Evolutionary conservation across 2,113 vertebrate species (phyloP).

Genomic region (Equus przewalskii): DNA sequence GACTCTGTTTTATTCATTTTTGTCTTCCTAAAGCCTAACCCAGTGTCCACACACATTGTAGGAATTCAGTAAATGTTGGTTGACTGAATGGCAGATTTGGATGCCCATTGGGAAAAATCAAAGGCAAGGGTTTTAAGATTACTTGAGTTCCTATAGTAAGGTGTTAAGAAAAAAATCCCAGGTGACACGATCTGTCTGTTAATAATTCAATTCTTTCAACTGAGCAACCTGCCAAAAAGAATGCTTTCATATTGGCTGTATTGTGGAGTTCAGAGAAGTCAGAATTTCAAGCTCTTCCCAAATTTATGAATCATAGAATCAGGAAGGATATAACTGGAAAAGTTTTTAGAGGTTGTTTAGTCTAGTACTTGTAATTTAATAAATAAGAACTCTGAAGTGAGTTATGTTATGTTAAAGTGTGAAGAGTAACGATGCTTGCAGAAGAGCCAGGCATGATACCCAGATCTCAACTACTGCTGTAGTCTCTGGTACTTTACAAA

Average conservation of each 20-base stretch:
- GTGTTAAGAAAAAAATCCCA: not conserved
- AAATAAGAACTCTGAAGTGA: not conserved
- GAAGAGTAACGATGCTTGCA: not conserved
- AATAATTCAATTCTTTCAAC: slow-evolving; percentile 16
- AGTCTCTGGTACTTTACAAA: not conserved
- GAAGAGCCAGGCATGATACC: not conserved
- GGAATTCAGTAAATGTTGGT: not conserved
- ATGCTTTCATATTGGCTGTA: slow-evolving; percentile 28
- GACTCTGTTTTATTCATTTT: not conserved
- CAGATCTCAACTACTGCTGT: not conserved
- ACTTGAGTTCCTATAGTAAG: slow-evolving; percentile 10
- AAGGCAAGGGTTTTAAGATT: not conserved
- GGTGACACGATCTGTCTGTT: not conserved
- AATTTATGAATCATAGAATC: slow-evolving; percentile 16
- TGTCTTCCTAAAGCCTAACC: not conserved
- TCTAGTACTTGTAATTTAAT: not conserved
- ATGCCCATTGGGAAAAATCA: not conserved
- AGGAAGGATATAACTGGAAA: not conserved
- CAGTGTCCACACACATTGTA: not conserved
- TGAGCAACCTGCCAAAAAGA: not conserved
- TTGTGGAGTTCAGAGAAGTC: not conserved
- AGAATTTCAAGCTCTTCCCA: not conserved
- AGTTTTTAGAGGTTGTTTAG: not conserved
- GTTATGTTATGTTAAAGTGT: not conserved
- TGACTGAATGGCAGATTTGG: slow-evolving; percentile 30